Evolutionary conservation across 2,113 vertebrate species (phyloP).

Genomic region (Caracal caracal): DNA sequence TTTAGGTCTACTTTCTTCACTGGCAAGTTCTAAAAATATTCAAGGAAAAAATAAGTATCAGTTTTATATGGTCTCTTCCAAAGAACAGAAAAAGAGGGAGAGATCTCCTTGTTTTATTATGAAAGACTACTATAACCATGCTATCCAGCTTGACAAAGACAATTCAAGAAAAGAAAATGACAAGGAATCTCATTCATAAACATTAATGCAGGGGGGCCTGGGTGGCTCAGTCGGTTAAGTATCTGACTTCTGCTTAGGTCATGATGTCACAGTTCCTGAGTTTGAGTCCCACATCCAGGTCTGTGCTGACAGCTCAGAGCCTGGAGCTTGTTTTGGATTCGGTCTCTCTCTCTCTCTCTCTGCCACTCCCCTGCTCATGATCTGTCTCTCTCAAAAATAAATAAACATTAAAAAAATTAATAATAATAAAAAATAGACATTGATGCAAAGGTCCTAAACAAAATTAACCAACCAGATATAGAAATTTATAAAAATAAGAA

Average conservation of each 20-base stretch:
- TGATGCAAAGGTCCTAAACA: neutral
- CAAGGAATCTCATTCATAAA: constrained; percentile 38
- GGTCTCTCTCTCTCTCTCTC: too few species aligned
- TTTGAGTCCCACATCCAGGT: too few species aligned
- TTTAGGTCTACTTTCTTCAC: neutral
- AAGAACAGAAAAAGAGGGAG: neutral
- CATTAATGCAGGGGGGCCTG: neutral
- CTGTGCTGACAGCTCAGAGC: too few species aligned
- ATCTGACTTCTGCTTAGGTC: too few species aligned
- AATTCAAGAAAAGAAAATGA: constrained; percentile 23
- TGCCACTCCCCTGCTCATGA: too few species aligned
- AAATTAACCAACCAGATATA: constrained; percentile 44
- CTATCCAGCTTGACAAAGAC: neutral
- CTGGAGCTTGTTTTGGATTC: too few species aligned
- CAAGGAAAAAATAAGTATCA: neutral
- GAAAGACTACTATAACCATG: neutral
- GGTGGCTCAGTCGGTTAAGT: too few species aligned
- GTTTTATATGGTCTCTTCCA: neutral
- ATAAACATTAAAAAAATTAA: too few species aligned
- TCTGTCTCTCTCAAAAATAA: too few species aligned
- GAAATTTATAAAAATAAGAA: constrained; percentile 46
- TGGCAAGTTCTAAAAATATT: neutral
- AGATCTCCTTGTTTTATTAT: neutral
- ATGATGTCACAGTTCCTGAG: too few species aligned
- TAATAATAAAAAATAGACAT: neutral